Base-by-base conservation (phyloP, 2,888 invertebrate species). In the Colostygia pectinataria region DNA sequence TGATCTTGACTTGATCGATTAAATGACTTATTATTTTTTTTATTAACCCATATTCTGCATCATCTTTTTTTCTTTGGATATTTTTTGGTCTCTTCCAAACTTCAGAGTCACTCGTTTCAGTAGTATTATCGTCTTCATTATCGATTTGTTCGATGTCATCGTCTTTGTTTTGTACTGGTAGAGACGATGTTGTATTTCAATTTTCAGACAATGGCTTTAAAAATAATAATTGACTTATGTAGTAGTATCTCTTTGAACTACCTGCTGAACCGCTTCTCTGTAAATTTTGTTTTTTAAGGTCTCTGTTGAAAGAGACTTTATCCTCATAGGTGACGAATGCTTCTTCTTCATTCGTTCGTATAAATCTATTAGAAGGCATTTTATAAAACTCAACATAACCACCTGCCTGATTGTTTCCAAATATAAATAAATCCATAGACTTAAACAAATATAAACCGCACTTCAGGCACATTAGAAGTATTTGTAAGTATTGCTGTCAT, bases 21-120 rank as follows among this genome's bases (percentile, higher is more conserved):
- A 55, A 60, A 57, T 57, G 51, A 55, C 49, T 53, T 57, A 53
- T 57, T 47, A 50, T 50, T 54, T 57, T 46, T 43, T 57, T 53
- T 47, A 44, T 39, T 39, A 29, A 39, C 29, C 28, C 39, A 38
- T 38, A 38, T 38, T 48, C 48, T 48, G 37, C 51, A 41, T 45
- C 43, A 48, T 57, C 49, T n/a, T 57, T 58, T 56, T 55, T 52
- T 53, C 45, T 57, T 53, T 53, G 46, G 39, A 39, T 44, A 48
- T 52, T 0, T 55, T 53, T 59, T 49, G 56, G 48, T 42, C 40
- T 54, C 48, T 57, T 57, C 51, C 38, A 25, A 51, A 46, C 45
- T 50, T 50, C 53, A 56, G 51, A 54, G 37, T 47, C 44, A 51
- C 36, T 50, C 13, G 40, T 40, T 40, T 40, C 23, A 53, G 42